Percentiles rank a stretch among this genome's conserved stretches.
phyloP scores from a whole-genome alignment of 2,888 invertebrate species.

The Eupithecia insigniata region DNA sequence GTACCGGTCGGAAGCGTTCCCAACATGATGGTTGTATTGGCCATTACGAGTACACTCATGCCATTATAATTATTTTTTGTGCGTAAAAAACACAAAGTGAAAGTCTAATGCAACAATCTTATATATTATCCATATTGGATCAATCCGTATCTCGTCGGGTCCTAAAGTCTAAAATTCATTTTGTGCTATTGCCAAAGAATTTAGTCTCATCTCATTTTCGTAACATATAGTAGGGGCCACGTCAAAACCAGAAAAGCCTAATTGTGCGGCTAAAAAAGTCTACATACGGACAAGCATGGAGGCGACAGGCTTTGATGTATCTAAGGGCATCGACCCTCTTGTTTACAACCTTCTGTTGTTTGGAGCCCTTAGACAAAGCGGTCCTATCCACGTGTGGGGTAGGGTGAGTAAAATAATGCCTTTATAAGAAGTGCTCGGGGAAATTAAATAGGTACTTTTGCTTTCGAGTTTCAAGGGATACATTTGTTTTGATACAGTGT shows the following conservation, averaged over 20 bases:
- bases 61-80: too few relatives aligned
- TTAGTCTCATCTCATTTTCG: too few relatives aligned
- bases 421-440: constrained; percentile 27
- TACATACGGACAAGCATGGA: constrained; percentile 56
- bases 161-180: background rate
- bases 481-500: background rate
- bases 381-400: constrained; percentile 18
- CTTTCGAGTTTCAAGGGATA: background rate
- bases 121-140: too few relatives aligned
- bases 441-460: constrained; percentile 31
- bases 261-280: constrained; percentile 72
- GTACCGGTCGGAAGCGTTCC: too few relatives aligned
- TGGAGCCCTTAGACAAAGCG: constrained; percentile 39
- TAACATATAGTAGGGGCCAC: constrained; percentile 55
- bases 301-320: constrained; percentile 58
- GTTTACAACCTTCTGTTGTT: constrained; percentile 40
- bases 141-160: too few relatives aligned
- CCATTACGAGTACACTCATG: too few relatives aligned
- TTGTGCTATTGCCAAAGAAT: background rate
- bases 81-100: too few relatives aligned
- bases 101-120: too few relatives aligned
- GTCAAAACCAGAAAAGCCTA: constrained; percentile 73
- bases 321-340: constrained; percentile 51
- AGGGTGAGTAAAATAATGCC: constrained; percentile 7
- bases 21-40: too few relatives aligned